Percentiles rank a stretch among this genome's conserved stretches.
These are phyloP conservation scores for Orgyia antiqua DNA, from an alignment of 2,888 invertebrate species.

Conservation along the genomic window DNA sequence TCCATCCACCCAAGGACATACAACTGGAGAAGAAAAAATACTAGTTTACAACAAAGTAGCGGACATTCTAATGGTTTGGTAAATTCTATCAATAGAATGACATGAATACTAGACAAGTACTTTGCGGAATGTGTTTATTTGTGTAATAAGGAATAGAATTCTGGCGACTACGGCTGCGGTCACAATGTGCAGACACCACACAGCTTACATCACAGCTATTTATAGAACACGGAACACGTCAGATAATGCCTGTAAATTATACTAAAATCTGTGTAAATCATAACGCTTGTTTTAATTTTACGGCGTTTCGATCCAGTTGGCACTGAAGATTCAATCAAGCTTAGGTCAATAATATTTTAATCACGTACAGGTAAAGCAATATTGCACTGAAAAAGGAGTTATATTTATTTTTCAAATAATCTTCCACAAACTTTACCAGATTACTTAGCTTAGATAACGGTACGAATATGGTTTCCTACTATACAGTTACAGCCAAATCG, in stretches of 20 bases:
- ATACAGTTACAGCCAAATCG: constrained; percentile 18
- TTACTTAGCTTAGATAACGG: constrained; percentile 41
- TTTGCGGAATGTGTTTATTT: constrained; percentile 34
- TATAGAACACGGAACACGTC: constrained; percentile 30
- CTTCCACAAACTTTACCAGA: constrained; percentile 53
- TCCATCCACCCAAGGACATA: too few species aligned
- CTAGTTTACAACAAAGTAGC: too few species aligned
- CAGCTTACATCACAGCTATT: constrained; percentile 32
- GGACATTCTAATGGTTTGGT: too few species aligned
- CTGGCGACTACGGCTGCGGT: constrained; percentile 39
- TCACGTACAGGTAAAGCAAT: too few species aligned
- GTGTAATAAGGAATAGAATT: constrained; percentile 46
- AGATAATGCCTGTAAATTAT: constrained; percentile 35
- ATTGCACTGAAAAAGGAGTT: too few species aligned
- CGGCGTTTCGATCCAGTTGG: too few species aligned
- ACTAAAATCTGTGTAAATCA: constrained; percentile 29
- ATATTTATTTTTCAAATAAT: too few species aligned
- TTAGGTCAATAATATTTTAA: too few species aligned
- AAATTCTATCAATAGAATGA: too few species aligned
- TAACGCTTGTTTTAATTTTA: constrained; percentile 25
- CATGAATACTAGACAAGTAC: too few species aligned
- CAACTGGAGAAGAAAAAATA: too few species aligned
- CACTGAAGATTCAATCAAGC: too few species aligned
- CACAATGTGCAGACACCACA: constrained; percentile 33
- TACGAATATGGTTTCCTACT: constrained; percentile 14